These are phyloP conservation scores for Habrosyne pyritoides DNA, from an alignment of 2,888 invertebrate genomes.

Conservation along the genomic window DNA sequence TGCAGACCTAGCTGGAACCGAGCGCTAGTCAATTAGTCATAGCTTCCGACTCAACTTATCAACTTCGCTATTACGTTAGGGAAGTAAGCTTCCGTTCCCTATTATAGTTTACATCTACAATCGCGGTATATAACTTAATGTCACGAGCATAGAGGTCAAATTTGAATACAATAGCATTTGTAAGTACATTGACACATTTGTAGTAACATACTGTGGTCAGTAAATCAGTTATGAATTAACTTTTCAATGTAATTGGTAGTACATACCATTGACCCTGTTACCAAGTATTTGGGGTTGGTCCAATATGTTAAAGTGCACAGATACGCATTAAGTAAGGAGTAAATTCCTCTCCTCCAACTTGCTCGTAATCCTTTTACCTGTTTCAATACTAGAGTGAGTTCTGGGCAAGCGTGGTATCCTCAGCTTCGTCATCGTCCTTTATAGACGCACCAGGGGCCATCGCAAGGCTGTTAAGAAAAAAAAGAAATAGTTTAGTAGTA, in stretches of 20 bases:
- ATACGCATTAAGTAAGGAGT: no score
- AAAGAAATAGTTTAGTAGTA: no score
- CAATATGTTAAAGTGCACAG: no score
- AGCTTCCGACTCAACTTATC: constrained; percentile 57
- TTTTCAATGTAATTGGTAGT: background rate
- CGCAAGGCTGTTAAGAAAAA: no score
- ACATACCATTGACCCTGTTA: background rate
- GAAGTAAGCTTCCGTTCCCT: constrained; percentile 51
- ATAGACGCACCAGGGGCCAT: no score
- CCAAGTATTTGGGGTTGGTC: background rate
- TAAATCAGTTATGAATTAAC: constrained; percentile 10
- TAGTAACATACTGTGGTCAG: constrained; percentile 21
- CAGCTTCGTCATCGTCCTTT: no score
- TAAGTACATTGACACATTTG: constrained; percentile 29
- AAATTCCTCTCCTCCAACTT: no score
- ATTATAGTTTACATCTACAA: constrained; percentile 1
- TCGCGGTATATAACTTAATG: constrained; percentile 22
- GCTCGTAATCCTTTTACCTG: no score
- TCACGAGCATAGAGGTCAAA: constrained; percentile 39
- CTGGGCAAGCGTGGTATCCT: no score
- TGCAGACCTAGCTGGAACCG: constrained; percentile 36
- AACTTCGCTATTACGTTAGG: constrained; percentile 53
- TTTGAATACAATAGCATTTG: constrained; percentile 40
- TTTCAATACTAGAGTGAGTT: no score
- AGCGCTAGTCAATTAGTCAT: constrained; percentile 52